Evolutionary conservation across 2,797 vertebrate species (phyloP), one percentile per base, ranked within the genome.

Genomic region (Tokudaia muenninki): DNA sequence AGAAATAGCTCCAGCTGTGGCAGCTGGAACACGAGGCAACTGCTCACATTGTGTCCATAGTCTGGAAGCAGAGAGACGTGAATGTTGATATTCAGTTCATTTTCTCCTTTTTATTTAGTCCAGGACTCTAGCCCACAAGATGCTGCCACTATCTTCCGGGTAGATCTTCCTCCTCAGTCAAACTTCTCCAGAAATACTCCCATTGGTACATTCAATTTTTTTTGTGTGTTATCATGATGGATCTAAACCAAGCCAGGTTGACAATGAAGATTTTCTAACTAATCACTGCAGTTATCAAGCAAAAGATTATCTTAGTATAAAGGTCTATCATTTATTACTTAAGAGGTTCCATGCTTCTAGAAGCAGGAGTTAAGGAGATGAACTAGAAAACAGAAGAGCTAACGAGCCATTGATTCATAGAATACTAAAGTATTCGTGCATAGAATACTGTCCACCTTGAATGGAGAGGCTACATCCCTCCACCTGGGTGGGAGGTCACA

Each of bases 401-500:
- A 13, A 22, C 13, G 7, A 63, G 52, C 57, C 3, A 7, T 3
- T 29, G n/a, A 4, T 22, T 4, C 24, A 41, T 37, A 74, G 59
- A 75, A 6, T 8, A 10, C 12, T 7, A 14, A 12, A 31, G 59
- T 59, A 63, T 52, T 12, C 57, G 6, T 59, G 57, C 57, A 59
- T 21, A 59, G 57, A 59, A 59, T 21, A 59, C 57, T 59, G 57
- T 59, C 57, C 26, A 19, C 16, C 61, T 17, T 21, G 1, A 41
- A 24, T 3, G 21, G 65, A 3, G 19, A 90, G 41, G 52, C 31
- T 19, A 8, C 0, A 17, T 9, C 14, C 41, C 7, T 75, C 63
- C 79, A 19, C 3, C 70, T 0, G 2, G 1, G 0, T n/a, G 26
- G 22, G n/a, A 17, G 3, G 13, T 24, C 3, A 37, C 63, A 52